phyloP scores from a whole-genome alignment of 2,113 vertebrate genomes.

The Vanacampus margaritifer region DNA sequence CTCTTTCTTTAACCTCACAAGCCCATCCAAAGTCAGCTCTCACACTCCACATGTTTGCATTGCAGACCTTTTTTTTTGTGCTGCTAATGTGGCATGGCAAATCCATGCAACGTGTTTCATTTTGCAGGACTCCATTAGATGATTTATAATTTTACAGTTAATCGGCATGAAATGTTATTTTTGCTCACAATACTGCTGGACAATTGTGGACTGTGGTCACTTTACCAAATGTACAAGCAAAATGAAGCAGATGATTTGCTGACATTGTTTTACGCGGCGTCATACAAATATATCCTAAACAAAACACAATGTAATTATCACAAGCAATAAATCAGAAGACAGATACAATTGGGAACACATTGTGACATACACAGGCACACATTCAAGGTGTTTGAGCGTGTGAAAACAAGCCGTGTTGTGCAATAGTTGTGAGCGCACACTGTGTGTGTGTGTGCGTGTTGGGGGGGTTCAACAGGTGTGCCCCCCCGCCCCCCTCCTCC shows the following conservation, averaged over 20 bases:
- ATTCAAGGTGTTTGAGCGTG: not conserved
- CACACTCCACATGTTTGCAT: constrained; percentile 38
- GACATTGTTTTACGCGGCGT: not conserved
- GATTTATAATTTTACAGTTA: not conserved
- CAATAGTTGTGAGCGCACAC: not conserved
- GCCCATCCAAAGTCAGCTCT: constrained; percentile 31
- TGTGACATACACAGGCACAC: constrained; percentile 1
- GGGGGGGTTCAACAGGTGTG: constrained; percentile 8
- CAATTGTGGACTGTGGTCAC: not conserved
- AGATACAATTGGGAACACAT: not conserved
- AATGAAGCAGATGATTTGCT: not conserved
- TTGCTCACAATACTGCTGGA: not conserved
- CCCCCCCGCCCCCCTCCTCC: not conserved
- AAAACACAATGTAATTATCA: not conserved
- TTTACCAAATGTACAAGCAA: not conserved
- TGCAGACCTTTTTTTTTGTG: constrained; percentile 14
- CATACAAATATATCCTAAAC: not conserved
- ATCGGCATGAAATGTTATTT: constrained; percentile 3
- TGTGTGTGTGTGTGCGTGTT: not conserved
- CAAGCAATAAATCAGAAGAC: not conserved
- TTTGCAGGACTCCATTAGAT: not conserved
- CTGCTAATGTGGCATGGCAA: not conserved
- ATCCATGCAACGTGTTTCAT: constrained; percentile 4
- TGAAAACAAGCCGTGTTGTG: constrained; percentile 21
- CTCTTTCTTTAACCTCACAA: constrained; percentile 42